Evolutionary conservation across 2,888 invertebrate species (phyloP).

Genomic region (Leptarthrus brevirostris): DNA sequence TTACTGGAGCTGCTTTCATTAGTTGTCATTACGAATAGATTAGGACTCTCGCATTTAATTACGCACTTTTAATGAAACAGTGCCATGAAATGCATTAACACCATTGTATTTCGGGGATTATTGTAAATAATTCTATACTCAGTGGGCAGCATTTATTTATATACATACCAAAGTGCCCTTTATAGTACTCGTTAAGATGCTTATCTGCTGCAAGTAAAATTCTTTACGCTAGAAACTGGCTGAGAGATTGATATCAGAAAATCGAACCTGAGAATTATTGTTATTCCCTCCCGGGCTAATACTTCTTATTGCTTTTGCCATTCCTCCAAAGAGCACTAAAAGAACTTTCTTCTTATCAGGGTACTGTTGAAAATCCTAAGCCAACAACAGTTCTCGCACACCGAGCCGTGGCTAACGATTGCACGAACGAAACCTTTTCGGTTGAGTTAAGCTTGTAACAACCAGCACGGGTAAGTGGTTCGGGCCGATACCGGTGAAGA

Average conservation of each 20-base stretch:
- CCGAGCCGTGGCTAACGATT: conserved; percentile 23
- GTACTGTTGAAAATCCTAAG: conserved; percentile 32
- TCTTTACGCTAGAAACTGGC: conserved; percentile 38
- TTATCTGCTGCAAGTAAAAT: conserved; percentile 42
- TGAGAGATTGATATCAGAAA: conserved; percentile 53
- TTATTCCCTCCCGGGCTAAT: conserved; percentile 38
- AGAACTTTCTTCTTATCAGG: conserved; percentile 42
- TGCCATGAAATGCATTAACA: too few relatives aligned
- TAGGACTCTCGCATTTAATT: too few relatives aligned
- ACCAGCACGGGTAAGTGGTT: conserved; percentile 17
- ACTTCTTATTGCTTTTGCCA: conserved; percentile 31
- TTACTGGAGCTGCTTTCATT: too few relatives aligned
- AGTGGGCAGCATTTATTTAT: conserved; percentile 1
- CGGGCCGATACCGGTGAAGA: conserved; percentile 24
- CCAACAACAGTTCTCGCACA: conserved; percentile 36
- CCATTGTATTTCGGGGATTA: too few relatives aligned
- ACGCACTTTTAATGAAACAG: too few relatives aligned
- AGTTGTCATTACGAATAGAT: too few relatives aligned
- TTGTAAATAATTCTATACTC: conserved; percentile 8
- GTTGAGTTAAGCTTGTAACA: conserved; percentile 30
- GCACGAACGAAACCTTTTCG: conserved; percentile 26
- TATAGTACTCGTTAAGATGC: conserved; percentile 49
- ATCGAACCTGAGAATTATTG: conserved; percentile 52
- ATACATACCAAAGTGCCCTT: conserved; percentile 48
- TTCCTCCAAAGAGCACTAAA: conserved; percentile 38